Conservation (phyloP, 2,113 vertebrate genomes). For the Upupa epops region DNA sequence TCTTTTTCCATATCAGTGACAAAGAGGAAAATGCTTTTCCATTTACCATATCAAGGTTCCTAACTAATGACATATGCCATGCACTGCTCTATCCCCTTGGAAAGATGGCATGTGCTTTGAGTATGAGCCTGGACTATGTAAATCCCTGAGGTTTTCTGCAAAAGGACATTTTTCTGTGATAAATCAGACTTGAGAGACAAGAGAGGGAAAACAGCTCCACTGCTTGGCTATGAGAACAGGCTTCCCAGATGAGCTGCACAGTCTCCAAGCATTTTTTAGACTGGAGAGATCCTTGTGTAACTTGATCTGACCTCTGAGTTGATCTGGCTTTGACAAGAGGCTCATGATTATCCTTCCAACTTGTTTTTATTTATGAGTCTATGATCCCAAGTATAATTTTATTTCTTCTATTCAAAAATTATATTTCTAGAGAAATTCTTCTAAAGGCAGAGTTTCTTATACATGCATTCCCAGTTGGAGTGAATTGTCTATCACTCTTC, state of each 20-base stretch:
- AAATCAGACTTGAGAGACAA: neutral
- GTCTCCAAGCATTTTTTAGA: neutral
- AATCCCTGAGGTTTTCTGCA: neutral
- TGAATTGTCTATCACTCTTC: neutral
- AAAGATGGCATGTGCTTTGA: neutral
- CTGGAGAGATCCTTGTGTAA: neutral
- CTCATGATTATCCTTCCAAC: neutral
- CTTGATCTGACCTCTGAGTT: neutral
- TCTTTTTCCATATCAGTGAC: neutral
- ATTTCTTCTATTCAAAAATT: neutral
- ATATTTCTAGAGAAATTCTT: neutral
- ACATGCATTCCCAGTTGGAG: neutral
- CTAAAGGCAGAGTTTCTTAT: neutral
- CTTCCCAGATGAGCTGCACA: neutral
- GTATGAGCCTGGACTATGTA: rapidly evolving
- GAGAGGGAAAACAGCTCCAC: neutral
- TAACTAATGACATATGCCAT: neutral
- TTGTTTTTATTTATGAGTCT: neutral
- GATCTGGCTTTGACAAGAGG: neutral
- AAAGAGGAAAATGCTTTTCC: constrained; percentile 12
- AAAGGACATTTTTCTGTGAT: neutral
- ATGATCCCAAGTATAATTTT: neutral
- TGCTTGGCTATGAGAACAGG: neutral
- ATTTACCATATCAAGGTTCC: neutral
- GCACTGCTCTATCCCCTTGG: neutral